Evolutionary conservation across 2,888 invertebrate species (phyloP).

Genomic region (Lysandra bellargus): DNA sequence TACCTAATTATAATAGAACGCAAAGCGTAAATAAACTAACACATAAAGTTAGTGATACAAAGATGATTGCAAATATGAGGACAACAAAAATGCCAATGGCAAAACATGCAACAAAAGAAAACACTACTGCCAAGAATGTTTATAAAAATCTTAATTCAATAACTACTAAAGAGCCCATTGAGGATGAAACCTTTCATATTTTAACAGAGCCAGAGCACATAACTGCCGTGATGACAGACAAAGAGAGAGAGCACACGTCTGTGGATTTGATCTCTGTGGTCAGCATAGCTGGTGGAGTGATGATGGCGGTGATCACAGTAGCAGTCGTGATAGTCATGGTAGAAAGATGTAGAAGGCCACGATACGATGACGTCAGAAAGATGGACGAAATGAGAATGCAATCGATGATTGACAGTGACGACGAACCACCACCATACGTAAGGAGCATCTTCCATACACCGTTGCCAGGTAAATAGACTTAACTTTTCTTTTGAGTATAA

Average conservation of each 20-base stretch:
- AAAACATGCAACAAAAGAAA: conserved; percentile 39
- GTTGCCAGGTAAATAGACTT: conserved; percentile 71
- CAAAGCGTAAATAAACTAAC: conserved; percentile 31
- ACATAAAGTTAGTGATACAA: conserved; percentile 33
- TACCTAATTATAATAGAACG: conserved; percentile 33
- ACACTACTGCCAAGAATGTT: conserved; percentile 42
- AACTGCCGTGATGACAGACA: conserved; percentile 75
- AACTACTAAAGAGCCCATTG: conserved; percentile 58
- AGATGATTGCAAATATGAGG: conserved; percentile 38
- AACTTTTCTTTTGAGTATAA: neutral
- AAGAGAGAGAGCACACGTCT: conserved; percentile 62
- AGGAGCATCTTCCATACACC: conserved; percentile 81
- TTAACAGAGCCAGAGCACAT: conserved; percentile 80
- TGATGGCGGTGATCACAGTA: conserved; percentile 75
- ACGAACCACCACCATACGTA: conserved; percentile 74
- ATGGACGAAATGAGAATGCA: conserved; percentile 73
- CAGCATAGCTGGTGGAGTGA: conserved; percentile 75
- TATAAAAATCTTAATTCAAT: conserved; percentile 50
- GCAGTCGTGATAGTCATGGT: conserved; percentile 75
- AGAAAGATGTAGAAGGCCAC: conserved; percentile 66
- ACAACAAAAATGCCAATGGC: conserved; percentile 38
- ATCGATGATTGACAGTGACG: conserved; percentile 68
- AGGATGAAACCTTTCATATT: conserved; percentile 76
- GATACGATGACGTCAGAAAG: conserved; percentile 68
- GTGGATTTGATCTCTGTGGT: conserved; percentile 73